These are phyloP conservation scores for Zelleria hepariella DNA, from an alignment of 2,888 invertebrate species.

Conservation along the genomic window DNA sequence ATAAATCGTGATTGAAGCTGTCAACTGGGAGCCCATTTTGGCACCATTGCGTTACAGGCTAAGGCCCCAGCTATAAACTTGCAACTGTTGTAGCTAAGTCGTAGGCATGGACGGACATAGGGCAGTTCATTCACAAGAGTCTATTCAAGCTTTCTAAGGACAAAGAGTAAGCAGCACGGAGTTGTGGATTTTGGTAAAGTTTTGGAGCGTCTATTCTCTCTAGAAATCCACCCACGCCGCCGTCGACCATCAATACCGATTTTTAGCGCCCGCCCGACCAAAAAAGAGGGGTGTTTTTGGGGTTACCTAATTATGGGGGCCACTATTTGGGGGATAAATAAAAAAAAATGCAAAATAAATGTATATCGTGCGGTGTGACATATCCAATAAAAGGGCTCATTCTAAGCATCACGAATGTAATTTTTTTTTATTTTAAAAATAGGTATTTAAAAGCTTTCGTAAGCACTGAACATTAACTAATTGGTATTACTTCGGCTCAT, in stretches of 20 bases:
- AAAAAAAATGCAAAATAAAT: too few species aligned
- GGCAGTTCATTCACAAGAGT: conserved; percentile 54
- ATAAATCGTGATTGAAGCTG: too few species aligned
- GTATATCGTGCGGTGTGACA: neutral
- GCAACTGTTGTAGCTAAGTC: neutral
- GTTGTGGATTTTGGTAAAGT: neutral
- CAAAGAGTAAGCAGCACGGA: conserved; percentile 28
- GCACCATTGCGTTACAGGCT: too few species aligned
- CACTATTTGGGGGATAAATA: neutral
- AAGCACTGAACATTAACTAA: neutral
- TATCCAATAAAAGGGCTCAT: neutral
- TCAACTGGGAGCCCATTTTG: too few species aligned
- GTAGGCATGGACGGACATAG: conserved; percentile 7
- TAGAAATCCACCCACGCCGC: neutral
- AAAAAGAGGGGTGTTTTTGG: neutral
- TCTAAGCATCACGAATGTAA: neutral
- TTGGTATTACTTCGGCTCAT: neutral
- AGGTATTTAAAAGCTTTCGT: neutral
- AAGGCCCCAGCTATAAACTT: neutral
- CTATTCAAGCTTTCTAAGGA: conserved; percentile 61
- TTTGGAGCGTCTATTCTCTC: neutral
- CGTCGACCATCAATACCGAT: neutral
- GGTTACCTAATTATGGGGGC: neutral
- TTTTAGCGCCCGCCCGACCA: neutral
- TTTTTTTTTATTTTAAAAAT: neutral